Conservation (phyloP, 2,797 vertebrate species). For the Amblyopsis hoosieri region DNA sequence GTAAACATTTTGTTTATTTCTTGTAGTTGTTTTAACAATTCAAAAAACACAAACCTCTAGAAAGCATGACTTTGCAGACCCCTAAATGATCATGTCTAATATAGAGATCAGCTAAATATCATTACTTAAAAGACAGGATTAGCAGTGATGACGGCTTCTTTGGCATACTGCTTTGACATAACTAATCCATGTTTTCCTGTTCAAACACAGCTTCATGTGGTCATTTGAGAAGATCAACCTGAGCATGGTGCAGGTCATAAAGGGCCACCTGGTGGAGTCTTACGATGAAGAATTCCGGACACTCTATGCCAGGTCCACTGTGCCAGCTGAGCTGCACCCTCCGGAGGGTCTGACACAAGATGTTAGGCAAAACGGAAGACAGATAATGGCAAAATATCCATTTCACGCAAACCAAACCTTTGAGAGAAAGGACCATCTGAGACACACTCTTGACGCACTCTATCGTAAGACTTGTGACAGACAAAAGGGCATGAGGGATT, state of each 20-base stretch:
- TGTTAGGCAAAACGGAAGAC: slow-evolving; percentile 74
- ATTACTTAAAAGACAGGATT: too few species aligned
- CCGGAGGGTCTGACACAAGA: slow-evolving; percentile 68
- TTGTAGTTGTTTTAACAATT: background rate
- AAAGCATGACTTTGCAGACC: too few species aligned
- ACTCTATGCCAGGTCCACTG: slow-evolving; percentile 88
- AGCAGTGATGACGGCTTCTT: too few species aligned
- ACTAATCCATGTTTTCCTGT: slow-evolving; percentile 31
- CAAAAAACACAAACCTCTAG: too few species aligned
- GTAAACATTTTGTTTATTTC: background rate
- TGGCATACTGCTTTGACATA: background rate
- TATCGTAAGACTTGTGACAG: slow-evolving; percentile 84
- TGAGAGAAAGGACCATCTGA: slow-evolving; percentile 78
- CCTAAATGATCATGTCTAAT: too few species aligned
- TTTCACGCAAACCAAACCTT: slow-evolving; percentile 79
- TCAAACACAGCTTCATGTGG: slow-evolving; percentile 89
- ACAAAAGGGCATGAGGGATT: slow-evolving; percentile 56
- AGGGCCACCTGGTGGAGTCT: slow-evolving; percentile 89
- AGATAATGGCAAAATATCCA: slow-evolving; percentile 72
- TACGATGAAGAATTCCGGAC: slow-evolving; percentile 97
- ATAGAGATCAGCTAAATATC: too few species aligned
- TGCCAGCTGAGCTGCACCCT: slow-evolving; percentile 78
- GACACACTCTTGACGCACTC: slow-evolving; percentile 81
- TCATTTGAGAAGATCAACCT: slow-evolving; percentile 96
- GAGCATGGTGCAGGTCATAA: slow-evolving; percentile 97